Evolutionary conservation across 2,797 vertebrate species (phyloP).

Genomic region (Liasis olivaceus): DNA sequence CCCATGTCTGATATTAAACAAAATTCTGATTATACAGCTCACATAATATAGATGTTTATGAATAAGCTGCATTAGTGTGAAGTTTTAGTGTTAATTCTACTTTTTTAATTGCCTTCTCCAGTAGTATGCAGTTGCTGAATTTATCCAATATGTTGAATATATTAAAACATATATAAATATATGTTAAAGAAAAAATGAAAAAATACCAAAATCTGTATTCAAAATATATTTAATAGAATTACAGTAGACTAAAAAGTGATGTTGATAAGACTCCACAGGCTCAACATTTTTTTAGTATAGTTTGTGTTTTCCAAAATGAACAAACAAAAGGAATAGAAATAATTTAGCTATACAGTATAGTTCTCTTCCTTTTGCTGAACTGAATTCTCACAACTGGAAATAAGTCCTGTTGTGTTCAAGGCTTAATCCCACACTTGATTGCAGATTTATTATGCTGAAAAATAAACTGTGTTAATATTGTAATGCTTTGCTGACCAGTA

Average conservation of each 20-base stretch:
- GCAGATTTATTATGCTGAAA: not conserved
- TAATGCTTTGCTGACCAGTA: not conserved
- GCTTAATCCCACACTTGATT: not conserved
- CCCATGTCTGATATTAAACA: slow-evolving; percentile 52
- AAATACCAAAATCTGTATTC: not conserved
- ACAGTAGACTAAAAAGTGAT: not conserved
- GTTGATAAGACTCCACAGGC: too few relatives aligned
- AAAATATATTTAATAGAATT: not conserved
- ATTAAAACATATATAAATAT: not conserved
- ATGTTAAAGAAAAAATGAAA: not conserved
- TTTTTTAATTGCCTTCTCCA: not conserved
- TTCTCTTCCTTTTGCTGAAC: not conserved
- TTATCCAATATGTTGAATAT: not conserved
- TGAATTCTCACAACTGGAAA: not conserved
- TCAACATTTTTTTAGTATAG: not conserved
- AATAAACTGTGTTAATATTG: not conserved
- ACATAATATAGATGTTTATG: slow-evolving; percentile 46
- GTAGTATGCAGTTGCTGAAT: not conserved
- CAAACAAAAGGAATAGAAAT: not conserved
- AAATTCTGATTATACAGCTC: slow-evolving; percentile 35
- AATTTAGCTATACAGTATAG: not conserved
- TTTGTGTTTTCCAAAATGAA: not conserved
- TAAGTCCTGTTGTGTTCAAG: not conserved
- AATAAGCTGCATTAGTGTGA: slow-evolving; percentile 38
- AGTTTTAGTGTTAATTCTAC: slow-evolving; percentile 34